These are phyloP conservation scores for Lasioglossum zephyrum DNA, from an alignment of 2,888 invertebrate species.

Conservation along the genomic window DNA sequence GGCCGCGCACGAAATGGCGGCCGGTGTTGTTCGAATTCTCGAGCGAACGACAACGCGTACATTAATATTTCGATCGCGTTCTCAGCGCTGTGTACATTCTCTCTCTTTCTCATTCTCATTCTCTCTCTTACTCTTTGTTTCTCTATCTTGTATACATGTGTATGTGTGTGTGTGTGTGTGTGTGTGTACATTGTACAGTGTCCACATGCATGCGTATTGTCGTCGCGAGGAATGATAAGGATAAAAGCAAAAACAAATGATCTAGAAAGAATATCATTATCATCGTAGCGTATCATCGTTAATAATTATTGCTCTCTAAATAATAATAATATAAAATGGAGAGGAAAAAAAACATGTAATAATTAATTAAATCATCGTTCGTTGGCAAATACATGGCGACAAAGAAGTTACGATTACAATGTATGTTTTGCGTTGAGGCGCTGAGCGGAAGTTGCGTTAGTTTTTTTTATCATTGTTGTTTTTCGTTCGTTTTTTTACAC, in stretches of 20 bases:
- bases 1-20: background rate
- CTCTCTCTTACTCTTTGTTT: background rate
- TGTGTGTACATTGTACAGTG: conserved; percentile 18
- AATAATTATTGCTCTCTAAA: conserved; percentile 81
- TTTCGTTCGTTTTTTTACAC: conserved; percentile 49
- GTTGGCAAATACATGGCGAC: conserved; percentile 84
- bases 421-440: conserved; percentile 81
- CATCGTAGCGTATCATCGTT: conserved; percentile 77
- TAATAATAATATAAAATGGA: conserved; percentile 80
- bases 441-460: conserved; percentile 80
- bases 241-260: conserved; percentile 77
- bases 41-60: conserved; percentile 2
- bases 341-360: conserved; percentile 72
- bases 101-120: background rate
- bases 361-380: conserved; percentile 80
- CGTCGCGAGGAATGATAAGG: conserved; percentile 67
- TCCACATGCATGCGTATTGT: conserved; percentile 40
- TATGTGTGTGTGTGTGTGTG: background rate
- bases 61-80: background rate
- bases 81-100: background rate
- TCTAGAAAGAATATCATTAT: conserved; percentile 83
- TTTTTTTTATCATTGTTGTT: background rate
- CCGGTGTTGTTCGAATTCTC: background rate
- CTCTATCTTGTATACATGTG: background rate
- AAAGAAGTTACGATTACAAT: conserved; percentile 81